Percentiles rank a stretch among this genome's conserved stretches.
phyloP scores from a whole-genome alignment of 2,797 vertebrate species.

The Catharus ustulatus region DNA sequence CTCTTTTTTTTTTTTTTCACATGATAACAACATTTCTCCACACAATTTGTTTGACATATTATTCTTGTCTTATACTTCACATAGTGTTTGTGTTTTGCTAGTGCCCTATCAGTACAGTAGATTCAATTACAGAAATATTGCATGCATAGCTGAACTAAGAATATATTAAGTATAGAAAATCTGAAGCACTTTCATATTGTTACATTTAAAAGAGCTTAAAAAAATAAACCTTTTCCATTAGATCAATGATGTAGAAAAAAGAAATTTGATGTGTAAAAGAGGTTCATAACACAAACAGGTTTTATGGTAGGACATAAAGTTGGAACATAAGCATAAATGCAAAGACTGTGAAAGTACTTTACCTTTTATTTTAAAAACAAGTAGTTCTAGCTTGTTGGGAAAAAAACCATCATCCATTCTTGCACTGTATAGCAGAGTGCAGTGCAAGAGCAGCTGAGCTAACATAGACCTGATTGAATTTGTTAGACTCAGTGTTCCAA shows the following conservation, averaged over 20 bases:
- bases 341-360: not conserved
- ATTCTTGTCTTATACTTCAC: not conserved
- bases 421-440: not conserved
- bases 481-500: not conserved
- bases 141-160: not conserved
- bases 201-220: not conserved
- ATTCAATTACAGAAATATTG: not conserved
- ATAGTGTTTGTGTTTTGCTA: not conserved
- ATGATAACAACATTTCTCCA: not conserved
- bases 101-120: not conserved
- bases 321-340: not conserved
- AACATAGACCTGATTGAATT: not conserved
- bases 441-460: not conserved
- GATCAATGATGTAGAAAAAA: not conserved
- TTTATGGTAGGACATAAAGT: not conserved
- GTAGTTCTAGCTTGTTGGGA: not conserved
- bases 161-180: not conserved
- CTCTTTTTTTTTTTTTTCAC: not conserved
- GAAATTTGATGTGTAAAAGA: not conserved
- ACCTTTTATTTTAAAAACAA: not conserved
- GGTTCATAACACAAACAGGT: not conserved
- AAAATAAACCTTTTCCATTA: not conserved
- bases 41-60: not conserved
- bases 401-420: not conserved
- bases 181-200: not conserved